A percentile compares a stretch with the other conserved stretches of the same genome.
Evolutionary conservation across 2,888 invertebrate genomes (phyloP).

Genomic region (Agonopterix subpropinquella): DNA sequence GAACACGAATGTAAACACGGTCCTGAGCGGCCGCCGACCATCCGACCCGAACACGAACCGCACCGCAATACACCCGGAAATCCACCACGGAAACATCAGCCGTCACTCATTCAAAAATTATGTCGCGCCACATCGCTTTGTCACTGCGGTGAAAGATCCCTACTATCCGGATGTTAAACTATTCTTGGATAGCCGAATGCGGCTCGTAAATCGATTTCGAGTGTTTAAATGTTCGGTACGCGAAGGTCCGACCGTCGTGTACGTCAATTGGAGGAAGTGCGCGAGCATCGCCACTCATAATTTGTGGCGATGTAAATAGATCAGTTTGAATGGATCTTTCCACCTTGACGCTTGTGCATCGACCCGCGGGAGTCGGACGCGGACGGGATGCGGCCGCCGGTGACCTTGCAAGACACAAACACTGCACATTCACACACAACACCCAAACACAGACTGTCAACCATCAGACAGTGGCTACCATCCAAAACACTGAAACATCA

Average conservation of each 20-base stretch:
- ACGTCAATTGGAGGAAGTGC: constrained; percentile 61
- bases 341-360: constrained; percentile 68
- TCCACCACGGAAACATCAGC: constrained; percentile 5
- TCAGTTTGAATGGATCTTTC: constrained; percentile 65
- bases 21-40: constrained; percentile 19
- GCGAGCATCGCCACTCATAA: constrained; percentile 54
- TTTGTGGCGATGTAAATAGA: constrained; percentile 67
- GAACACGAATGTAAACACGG: constrained; percentile 30
- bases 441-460: constrained; percentile 4
- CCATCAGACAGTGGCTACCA: constrained; percentile 1
- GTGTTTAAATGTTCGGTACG: constrained; percentile 20
- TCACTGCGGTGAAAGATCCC: constrained; percentile 28
- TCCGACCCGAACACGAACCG: constrained; percentile 13
- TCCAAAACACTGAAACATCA: constrained; percentile 7
- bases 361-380: constrained; percentile 58
- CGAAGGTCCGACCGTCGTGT: constrained; percentile 42
- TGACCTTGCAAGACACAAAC: constrained; percentile 63
- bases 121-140: constrained; percentile 14
- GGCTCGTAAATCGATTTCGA: constrained; percentile 16
- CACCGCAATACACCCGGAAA: constrained; percentile 13
- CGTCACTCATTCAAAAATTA: constrained; percentile 6
- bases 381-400: constrained; percentile 23
- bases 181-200: constrained; percentile 40
- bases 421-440: constrained; percentile 9
- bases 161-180: constrained; percentile 39